Percentiles rank a stretch among this genome's conserved stretches.
phyloP scores from a whole-genome alignment of 2,113 vertebrate species.

The Sinosuthora webbiana region DNA sequence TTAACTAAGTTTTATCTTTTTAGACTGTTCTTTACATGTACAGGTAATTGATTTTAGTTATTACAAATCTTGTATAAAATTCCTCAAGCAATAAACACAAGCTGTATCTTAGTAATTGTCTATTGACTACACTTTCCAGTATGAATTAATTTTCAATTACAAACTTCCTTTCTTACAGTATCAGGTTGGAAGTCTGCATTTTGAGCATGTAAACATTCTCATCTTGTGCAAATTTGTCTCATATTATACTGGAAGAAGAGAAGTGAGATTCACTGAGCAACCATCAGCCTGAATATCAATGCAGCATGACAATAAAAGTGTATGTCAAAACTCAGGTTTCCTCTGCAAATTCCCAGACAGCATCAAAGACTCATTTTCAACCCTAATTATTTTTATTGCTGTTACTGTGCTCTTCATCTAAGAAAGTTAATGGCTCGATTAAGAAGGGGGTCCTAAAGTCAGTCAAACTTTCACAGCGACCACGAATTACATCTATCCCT shows the following conservation, averaged over 20 bases:
- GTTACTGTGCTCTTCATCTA: neutral
- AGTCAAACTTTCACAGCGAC: neutral
- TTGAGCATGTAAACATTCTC: conserved; percentile 30
- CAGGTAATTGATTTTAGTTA: conserved; percentile 62
- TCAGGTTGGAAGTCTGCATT: conserved; percentile 37
- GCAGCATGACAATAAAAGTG: neutral
- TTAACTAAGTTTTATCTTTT: conserved; percentile 64
- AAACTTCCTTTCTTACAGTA: conserved; percentile 30
- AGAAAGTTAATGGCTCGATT: conserved; percentile 22
- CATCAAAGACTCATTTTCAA: neutral
- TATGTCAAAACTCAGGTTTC: conserved; percentile 21
- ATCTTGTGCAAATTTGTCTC: conserved; percentile 37
- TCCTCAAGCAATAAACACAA: conserved; percentile 61
- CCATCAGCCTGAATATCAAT: conserved; percentile 43
- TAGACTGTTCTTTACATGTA: conserved; percentile 44
- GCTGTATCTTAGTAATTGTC: conserved; percentile 68
- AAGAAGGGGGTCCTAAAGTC: neutral
- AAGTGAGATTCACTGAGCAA: neutral
- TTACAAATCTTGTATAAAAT: conserved; percentile 61
- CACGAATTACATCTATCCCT: neutral
- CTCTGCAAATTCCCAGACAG: conserved; percentile 1
- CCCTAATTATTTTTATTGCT: conserved; percentile 26
- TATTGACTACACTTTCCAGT: conserved; percentile 61
- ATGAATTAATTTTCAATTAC: conserved; percentile 72
- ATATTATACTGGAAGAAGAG: neutral